These are phyloP conservation scores for Microcebus lehilahytsara DNA, from an alignment of 2,113 vertebrate species.

Conservation along the genomic window DNA sequence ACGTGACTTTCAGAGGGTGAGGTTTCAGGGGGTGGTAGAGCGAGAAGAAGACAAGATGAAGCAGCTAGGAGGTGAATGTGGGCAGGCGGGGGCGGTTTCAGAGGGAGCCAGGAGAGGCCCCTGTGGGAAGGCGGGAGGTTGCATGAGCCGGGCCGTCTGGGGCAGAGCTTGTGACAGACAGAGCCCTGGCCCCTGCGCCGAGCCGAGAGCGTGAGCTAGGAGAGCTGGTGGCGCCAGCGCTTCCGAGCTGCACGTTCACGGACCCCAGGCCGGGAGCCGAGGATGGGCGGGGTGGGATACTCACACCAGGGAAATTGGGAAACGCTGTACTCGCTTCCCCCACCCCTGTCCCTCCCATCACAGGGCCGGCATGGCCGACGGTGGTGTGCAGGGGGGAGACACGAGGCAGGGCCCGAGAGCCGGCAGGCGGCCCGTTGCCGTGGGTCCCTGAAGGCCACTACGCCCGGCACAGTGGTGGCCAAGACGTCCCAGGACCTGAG, in stretches of 20 bases:
- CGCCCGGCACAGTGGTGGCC: not conserved
- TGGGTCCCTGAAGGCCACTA: not conserved
- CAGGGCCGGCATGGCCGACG: slow-evolving; percentile 58
- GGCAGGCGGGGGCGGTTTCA: not conserved
- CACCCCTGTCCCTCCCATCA: not conserved
- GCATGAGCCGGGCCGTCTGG: accelerated
- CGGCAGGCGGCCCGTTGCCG: accelerated
- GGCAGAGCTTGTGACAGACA: not conserved
- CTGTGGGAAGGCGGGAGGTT: too few relatives aligned
- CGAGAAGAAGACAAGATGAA: not conserved
- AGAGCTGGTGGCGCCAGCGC: not conserved
- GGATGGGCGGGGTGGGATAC: accelerated
- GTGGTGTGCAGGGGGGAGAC: slow-evolving; percentile 67
- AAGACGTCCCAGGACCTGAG: not conserved
- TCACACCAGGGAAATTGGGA: too few relatives aligned
- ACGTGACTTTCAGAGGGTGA: not conserved
- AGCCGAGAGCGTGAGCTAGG: not conserved
- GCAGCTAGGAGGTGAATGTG: not conserved
- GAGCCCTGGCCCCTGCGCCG: accelerated
- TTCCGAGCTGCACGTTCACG: not conserved
- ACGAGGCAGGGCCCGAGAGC: not conserved
- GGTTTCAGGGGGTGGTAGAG: not conserved
- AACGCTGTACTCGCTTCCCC: not conserved
- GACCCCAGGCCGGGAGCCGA: accelerated
- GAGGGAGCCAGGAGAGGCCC: not conserved